Conservation (phyloP, 2,113 vertebrate genomes). For the Oryzias woworae region DNA sequence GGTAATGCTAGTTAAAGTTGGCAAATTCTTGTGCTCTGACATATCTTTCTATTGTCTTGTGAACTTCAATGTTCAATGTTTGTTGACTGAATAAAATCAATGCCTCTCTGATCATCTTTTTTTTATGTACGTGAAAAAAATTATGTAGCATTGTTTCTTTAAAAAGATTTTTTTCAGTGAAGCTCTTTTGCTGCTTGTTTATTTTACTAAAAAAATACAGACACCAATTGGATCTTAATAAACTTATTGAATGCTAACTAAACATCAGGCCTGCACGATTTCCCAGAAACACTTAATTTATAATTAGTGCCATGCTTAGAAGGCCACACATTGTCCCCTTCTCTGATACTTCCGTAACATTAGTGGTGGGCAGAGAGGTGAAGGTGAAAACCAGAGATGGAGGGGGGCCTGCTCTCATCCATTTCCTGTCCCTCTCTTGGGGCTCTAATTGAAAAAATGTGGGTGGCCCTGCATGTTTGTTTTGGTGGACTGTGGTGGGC, state of each 20-base stretch:
- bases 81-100: slow-evolving; percentile 36
- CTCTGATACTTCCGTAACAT: slow-evolving; percentile 50
- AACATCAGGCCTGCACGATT: slow-evolving; percentile 49
- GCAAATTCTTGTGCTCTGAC: not conserved
- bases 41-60: slow-evolving; percentile 27
- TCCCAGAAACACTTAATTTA: slow-evolving; percentile 74
- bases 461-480: slow-evolving; percentile 99
- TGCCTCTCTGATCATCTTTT: slow-evolving; percentile 36
- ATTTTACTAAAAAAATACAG: slow-evolving; percentile 34
- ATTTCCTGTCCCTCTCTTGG: slow-evolving; percentile 87
- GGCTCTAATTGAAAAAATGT: slow-evolving; percentile 95
- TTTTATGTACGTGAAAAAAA: slow-evolving; percentile 32
- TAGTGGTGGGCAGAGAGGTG: slow-evolving; percentile 73
- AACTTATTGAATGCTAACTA: slow-evolving; percentile 49
- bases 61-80: slow-evolving; percentile 41
- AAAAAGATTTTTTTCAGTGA: slow-evolving; percentile 17
- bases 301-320: slow-evolving; percentile 17
- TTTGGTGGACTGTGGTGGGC: slow-evolving; percentile 91
- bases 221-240: slow-evolving; percentile 11
- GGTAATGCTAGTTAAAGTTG: no score
- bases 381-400: slow-evolving; percentile 59
- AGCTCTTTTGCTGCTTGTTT: slow-evolving; percentile 15
- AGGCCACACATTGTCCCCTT: slow-evolving; percentile 12
- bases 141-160: slow-evolving; percentile 34
- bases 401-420: slow-evolving; percentile 72